These are phyloP conservation scores for Alectura lathami DNA, from an alignment of 2,113 vertebrate species.

Conservation along the genomic window DNA sequence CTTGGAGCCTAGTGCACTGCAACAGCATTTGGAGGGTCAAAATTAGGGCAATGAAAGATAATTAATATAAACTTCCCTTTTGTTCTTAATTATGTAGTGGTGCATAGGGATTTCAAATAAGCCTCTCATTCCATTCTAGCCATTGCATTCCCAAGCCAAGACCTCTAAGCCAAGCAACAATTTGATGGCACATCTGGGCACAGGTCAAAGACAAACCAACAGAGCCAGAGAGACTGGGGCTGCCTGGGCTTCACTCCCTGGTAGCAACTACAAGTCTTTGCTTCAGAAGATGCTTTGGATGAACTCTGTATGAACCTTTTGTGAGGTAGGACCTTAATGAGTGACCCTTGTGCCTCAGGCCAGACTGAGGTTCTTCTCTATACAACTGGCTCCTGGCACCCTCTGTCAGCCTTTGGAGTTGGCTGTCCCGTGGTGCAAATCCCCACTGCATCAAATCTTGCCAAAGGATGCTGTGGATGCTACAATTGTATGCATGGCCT, in stretches of 20 bases:
- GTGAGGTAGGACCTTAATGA: not conserved
- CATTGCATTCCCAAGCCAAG: not conserved
- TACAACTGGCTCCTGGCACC: not conserved
- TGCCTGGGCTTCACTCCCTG: not conserved
- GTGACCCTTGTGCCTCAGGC: not conserved
- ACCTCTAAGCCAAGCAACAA: not conserved
- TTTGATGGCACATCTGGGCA: not conserved
- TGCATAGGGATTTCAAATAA: constrained; percentile 17
- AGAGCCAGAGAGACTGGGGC: not conserved
- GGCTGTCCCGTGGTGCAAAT: not conserved
- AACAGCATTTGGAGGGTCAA: constrained; percentile 27
- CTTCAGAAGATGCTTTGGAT: not conserved
- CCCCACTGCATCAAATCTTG: not conserved
- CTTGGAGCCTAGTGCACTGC: not conserved
- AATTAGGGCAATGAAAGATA: constrained; percentile 43
- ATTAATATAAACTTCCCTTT: constrained; percentile 46
- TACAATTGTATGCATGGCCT: not conserved
- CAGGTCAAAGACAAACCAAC: not conserved
- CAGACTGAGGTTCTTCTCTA: not conserved
- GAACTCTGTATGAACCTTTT: not conserved
- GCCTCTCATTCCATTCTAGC: not conserved
- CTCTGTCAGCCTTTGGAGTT: not conserved
- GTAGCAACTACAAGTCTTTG: not conserved
- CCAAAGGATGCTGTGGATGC: not conserved
- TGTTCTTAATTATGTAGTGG: constrained; percentile 25